These are phyloP conservation scores for Sebastes diploproa DNA, from an alignment of 2,797 vertebrate genomes.

Conservation along the genomic window DNA sequence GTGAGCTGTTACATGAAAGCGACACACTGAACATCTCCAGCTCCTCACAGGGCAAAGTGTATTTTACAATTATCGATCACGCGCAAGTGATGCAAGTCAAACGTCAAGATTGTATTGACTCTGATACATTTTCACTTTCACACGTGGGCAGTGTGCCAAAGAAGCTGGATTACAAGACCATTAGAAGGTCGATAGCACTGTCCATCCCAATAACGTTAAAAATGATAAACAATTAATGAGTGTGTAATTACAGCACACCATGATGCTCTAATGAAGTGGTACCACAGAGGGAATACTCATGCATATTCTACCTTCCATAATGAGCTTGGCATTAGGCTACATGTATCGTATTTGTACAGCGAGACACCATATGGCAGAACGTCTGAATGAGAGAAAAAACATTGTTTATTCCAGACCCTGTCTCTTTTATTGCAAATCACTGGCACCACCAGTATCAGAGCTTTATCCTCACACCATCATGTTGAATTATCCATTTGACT, in stretches of 20 bases:
- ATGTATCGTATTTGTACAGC: slow-evolving; percentile 53
- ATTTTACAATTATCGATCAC: not conserved
- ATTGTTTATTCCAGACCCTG: slow-evolving; percentile 52
- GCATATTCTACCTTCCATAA: slow-evolving; percentile 58
- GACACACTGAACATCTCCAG: not conserved
- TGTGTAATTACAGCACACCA: slow-evolving; percentile 61
- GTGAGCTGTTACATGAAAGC: not conserved
- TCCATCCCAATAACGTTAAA: slow-evolving; percentile 54
- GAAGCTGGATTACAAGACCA: slow-evolving; percentile 27
- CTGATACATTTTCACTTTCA: not conserved
- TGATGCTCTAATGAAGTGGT: slow-evolving; percentile 53
- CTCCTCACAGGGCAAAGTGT: not conserved
- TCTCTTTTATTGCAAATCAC: slow-evolving; percentile 58
- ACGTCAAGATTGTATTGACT: not conserved
- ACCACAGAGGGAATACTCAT: slow-evolving; percentile 56
- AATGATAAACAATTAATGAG: slow-evolving; percentile 64
- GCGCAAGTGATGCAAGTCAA: not conserved
- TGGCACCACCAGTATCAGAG: slow-evolving; percentile 47
- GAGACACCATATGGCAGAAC: slow-evolving; percentile 58
- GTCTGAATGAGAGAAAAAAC: slow-evolving; percentile 45
- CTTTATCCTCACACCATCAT: slow-evolving; percentile 50
- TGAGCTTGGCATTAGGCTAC: slow-evolving; percentile 53
- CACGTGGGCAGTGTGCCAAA: slow-evolving; percentile 3
- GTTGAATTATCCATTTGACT: slow-evolving; percentile 71
- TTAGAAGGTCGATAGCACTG: slow-evolving; percentile 36